Conservation (phyloP, 92 coral and sea anemone species). For the Ricordea florida region DNA sequence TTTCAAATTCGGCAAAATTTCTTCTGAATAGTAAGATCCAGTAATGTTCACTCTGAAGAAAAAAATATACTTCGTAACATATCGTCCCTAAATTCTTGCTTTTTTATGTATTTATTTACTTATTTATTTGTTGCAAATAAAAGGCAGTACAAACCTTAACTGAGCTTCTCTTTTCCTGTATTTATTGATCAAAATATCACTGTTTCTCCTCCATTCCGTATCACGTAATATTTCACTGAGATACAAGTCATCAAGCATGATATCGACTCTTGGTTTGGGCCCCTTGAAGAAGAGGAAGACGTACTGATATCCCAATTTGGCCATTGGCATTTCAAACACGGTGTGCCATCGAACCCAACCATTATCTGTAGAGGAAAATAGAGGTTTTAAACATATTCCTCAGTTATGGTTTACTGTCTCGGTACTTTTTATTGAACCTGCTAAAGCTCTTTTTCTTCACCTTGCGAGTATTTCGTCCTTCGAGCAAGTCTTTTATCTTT, state of each 20-base stretch:
- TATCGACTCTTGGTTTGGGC: constrained; percentile 67
- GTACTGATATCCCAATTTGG: constrained; percentile 59
- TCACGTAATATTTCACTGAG: constrained; percentile 63
- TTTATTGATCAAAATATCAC: constrained; percentile 64
- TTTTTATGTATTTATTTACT: background rate
- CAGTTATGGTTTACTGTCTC: background rate
- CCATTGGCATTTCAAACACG: constrained; percentile 71
- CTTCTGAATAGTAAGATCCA: constrained; percentile 23
- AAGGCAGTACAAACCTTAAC: constrained; percentile 35
- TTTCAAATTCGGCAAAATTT: background rate
- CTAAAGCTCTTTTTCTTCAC: background rate
- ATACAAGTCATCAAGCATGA: constrained; percentile 62
- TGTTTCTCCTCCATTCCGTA: constrained; percentile 61
- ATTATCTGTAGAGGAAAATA: constrained; percentile 25
- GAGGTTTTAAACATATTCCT: background rate
- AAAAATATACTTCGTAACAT: background rate
- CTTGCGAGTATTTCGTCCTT: constrained; percentile 52
- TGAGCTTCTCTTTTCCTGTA: constrained; percentile 63
- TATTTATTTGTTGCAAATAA: background rate
- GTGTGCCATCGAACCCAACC: constrained; percentile 88
- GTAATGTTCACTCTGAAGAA: constrained; percentile 6
- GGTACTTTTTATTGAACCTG: background rate
- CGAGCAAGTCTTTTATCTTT: constrained; percentile 52
- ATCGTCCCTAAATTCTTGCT: too few species aligned
- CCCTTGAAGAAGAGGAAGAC: constrained; percentile 82